Evolutionary conservation across 2,797 vertebrate species (phyloP), one percentile per base, ranked within the genome.

Genomic region (Holocentrus rufus): DNA sequence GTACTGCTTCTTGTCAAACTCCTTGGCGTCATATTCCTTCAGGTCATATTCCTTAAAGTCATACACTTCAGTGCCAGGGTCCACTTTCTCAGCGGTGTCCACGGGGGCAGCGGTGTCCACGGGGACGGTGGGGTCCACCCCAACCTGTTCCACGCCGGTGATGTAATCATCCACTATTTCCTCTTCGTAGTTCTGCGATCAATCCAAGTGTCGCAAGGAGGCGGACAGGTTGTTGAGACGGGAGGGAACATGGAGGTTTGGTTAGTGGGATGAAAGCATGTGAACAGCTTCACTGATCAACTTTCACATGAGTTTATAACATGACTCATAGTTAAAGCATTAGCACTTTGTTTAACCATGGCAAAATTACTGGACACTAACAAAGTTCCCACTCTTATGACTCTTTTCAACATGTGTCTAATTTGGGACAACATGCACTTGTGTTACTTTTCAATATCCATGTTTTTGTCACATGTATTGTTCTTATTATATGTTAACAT

Each of bases 151-250:
- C 91, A 95, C 95, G 81, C 96, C 97, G 53, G 97, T 97, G 94
- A 98, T 79, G 94, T 98, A 98, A 93, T 99, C 97, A 87, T 98
- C 96, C 85, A 95, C 95, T 82, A 96, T 95, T 76, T 95, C 94
- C 86, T 94, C 96, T 80, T 96, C 96, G 85, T 93, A 94, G 68
- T 76, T 95, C 96, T 98, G 93, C 86, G 61, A 85, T 82, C 6
- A 31, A 49, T 79, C 69, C 73, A 64, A 68, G 72, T 22, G 27
- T 76, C n/a, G 6, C 23, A 68, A 55, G 79, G 79, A 77, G 75
- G 84, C 74, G 39, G 91, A 88, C 81, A 84, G 89, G 91, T 88
- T 83, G 92, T 65, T 54, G 36, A 13, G 86, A 91, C 91, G 90
- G 83, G 81, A 93, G 77, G 88, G 39, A 92, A 94, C 79, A 93